Percentiles rank a stretch among this genome's conserved stretches.
Conservation (phyloP, 2,888 invertebrate species). For the Ennomos quercinarius region DNA sequence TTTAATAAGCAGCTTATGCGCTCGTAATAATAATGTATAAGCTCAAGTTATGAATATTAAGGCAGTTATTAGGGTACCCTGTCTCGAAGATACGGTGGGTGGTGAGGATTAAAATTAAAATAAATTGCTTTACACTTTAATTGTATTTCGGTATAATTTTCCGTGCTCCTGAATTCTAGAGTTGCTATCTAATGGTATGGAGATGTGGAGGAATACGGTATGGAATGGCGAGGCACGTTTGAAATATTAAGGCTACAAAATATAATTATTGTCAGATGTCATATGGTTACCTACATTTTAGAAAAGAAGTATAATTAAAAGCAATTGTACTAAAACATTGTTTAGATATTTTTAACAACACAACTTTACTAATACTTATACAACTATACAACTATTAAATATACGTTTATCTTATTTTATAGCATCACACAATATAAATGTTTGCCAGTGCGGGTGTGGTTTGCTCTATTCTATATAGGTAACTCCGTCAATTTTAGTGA, state of each 20-base stretch:
- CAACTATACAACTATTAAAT: no score
- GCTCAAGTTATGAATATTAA: slow-evolving; percentile 66
- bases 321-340: no score
- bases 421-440: no score
- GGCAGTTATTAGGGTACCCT: slow-evolving; percentile 58
- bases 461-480: no score
- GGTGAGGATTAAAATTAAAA: slow-evolving; percentile 81
- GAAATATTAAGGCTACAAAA: slow-evolving; percentile 11
- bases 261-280: no score
- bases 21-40: slow-evolving; percentile 58
- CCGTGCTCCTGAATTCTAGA: slow-evolving; percentile 81
- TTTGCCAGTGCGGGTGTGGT: no score
- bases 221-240: slow-evolving; percentile 50
- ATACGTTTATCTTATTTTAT: no score
- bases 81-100: slow-evolving; percentile 51
- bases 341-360: no score
- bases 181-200: slow-evolving; percentile 67
- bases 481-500: no score
- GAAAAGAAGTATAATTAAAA: no score
- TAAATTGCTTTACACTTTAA: slow-evolving; percentile 83
- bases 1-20: slow-evolving; percentile 56
- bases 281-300: no score
- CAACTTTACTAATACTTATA: no score
- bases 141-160: slow-evolving; percentile 84
- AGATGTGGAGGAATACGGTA: slow-evolving; percentile 55